Percentiles rank a stretch among this genome's conserved stretches.
phyloP scores from a whole-genome alignment of 2,888 invertebrate species.

The Nemotelus pantherinus region DNA sequence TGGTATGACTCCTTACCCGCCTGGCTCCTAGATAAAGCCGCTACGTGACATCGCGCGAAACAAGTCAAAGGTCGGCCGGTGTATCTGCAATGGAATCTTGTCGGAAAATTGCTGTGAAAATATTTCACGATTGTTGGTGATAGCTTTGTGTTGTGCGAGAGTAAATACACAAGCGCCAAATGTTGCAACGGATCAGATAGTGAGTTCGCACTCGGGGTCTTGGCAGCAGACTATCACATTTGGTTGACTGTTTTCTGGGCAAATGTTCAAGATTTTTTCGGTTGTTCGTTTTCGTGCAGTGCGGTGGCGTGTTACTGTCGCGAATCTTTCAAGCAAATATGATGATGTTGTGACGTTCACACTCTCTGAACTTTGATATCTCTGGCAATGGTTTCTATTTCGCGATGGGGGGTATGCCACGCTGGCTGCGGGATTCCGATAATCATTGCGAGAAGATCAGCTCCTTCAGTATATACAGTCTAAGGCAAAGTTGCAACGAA shows the following conservation, averaged over 20 bases:
- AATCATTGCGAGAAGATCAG: background rate
- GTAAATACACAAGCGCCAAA: too few species aligned
- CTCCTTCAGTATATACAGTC: too few species aligned
- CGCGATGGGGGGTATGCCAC: constrained; percentile 6
- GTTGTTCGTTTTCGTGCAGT: too few species aligned
- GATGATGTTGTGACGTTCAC: constrained; percentile 6
- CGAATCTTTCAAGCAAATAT: background rate
- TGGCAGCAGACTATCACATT: constrained; percentile 22
- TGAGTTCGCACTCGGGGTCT: background rate
- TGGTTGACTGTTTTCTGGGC: constrained; percentile 1
- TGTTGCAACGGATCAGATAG: too few species aligned
- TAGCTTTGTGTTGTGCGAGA: background rate
- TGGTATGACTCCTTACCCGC: background rate
- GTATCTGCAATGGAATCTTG: constrained; percentile 16
- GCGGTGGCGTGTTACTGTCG: background rate
- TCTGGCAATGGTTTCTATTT: background rate
- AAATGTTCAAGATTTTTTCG: background rate
- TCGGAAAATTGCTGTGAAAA: constrained; percentile 29
- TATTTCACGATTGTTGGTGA: constrained; percentile 24
- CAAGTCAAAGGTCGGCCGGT: constrained; percentile 12
- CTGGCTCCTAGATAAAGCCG: constrained; percentile 12
- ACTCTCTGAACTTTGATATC: constrained; percentile 2
- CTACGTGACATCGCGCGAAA: constrained; percentile 37
- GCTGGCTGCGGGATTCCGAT: constrained; percentile 19
- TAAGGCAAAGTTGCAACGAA: background rate